phyloP scores from a whole-genome alignment of 2,888 invertebrate species.

The Tiliacea aurago region DNA sequence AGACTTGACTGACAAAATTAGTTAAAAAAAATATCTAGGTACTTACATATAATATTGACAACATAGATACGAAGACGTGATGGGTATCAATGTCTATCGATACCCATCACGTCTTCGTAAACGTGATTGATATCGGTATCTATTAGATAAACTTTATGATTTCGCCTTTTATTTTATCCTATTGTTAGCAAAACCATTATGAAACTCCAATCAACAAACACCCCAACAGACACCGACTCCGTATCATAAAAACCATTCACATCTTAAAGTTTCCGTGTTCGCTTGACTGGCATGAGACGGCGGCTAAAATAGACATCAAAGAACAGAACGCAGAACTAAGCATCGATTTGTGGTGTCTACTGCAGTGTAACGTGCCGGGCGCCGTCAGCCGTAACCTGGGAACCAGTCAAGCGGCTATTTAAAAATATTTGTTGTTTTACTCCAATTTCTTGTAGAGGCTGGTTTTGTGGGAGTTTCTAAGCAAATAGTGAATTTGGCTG shows the following conservation, averaged over 20 bases:
- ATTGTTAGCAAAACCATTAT: too few species aligned
- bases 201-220: too few species aligned
- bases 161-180: too few species aligned
- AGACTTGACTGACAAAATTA: background rate
- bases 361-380: constrained; percentile 46
- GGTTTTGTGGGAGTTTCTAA: background rate
- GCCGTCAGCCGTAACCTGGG: constrained; percentile 28
- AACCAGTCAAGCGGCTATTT: constrained; percentile 31
- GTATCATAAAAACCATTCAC: constrained; percentile 6
- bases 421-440: constrained; percentile 36
- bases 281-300: constrained; percentile 45
- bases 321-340: constrained; percentile 33
- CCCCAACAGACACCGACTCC: too few species aligned
- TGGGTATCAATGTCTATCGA: too few species aligned
- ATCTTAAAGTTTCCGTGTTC: constrained; percentile 32
- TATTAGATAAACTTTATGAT: too few species aligned
- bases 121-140: too few species aligned
- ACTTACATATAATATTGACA: background rate
- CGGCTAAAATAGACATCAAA: constrained; percentile 61
- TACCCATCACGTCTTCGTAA: too few species aligned
- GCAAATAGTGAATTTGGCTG: background rate
- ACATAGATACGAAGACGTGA: too few species aligned
- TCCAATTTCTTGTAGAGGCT: background rate
- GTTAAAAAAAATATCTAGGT: too few species aligned
- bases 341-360: constrained; percentile 58